These are phyloP conservation scores for Entomobrya multifasciata DNA, from an alignment of 2,888 invertebrate genomes.

Conservation along the genomic window DNA sequence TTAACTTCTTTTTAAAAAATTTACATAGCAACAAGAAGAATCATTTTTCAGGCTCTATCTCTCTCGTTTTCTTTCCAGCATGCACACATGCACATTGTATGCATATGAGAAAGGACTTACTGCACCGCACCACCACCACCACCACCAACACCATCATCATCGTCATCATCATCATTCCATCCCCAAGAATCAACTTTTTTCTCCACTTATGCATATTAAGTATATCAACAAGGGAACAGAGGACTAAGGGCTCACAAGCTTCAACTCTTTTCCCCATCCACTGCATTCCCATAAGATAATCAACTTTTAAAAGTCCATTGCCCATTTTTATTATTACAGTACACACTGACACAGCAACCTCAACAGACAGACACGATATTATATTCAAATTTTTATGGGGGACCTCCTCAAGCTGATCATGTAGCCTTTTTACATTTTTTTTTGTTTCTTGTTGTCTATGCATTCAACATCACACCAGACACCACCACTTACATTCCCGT, in stretches of 20 bases:
- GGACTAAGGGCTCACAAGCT: background rate
- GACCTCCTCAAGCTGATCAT: conserved; percentile 46
- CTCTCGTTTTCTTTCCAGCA: background rate
- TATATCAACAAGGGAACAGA: conserved; percentile 5
- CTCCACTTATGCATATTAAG: conserved; percentile 3
- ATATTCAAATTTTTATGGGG: conserved; percentile 45
- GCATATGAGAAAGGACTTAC: too few relatives aligned
- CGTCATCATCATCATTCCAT: background rate
- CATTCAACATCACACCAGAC: too few relatives aligned
- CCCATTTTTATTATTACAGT: conserved; percentile 19
- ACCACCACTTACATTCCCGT: background rate
- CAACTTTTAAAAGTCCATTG: conserved; percentile 47
- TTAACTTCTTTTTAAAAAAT: background rate
- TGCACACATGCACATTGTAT: background rate
- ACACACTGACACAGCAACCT: background rate
- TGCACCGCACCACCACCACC: background rate
- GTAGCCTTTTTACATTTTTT: background rate
- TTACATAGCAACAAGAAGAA: conserved; percentile 7
- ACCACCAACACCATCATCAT: background rate
- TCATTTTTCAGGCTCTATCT: background rate
- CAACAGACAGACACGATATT: background rate
- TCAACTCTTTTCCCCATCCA: background rate
- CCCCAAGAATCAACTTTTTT: background rate
- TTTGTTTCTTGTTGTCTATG: background rate
- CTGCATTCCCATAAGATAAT: background rate